Conservation (phyloP, 2,797 vertebrate species). For the Galago senegalensis region DNA sequence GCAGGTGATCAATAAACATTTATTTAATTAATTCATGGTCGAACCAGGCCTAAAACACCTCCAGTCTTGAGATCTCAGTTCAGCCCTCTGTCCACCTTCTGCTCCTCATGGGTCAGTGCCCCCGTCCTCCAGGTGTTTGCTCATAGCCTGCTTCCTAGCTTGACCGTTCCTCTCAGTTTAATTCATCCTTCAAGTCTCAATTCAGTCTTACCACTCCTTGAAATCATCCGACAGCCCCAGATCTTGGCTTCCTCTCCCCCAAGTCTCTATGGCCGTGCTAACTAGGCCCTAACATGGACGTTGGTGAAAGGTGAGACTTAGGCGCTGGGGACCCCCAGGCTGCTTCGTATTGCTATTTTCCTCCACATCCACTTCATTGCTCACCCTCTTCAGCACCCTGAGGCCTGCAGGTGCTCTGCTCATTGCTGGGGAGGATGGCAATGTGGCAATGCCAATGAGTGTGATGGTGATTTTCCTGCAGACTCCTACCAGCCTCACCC, state of each 20-base stretch:
- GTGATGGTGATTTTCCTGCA: neutral
- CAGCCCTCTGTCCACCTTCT: neutral
- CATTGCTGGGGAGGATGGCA: neutral
- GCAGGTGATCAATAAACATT: neutral
- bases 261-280: neutral
- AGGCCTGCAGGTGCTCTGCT: neutral
- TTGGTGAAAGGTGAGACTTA: neutral
- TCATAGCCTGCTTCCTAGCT: neutral
- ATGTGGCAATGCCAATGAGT: fast-evolving
- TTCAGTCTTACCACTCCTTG: neutral
- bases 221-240: neutral
- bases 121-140: neutral
- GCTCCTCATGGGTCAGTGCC: too few relatives aligned
- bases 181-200: neutral
- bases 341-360: neutral
- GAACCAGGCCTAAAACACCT: neutral
- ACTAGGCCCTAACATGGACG: neutral
- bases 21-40: conserved; percentile 2
- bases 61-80: neutral
- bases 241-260: neutral
- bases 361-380: neutral
- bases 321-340: too few relatives aligned
- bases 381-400: neutral
- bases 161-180: neutral
- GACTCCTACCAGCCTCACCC: neutral